Evolutionary conservation across 1,140 invertebrate genomes (phyloP), one percentile per base, ranked within the genome.

Genomic region (Ladona fulva): DNA sequence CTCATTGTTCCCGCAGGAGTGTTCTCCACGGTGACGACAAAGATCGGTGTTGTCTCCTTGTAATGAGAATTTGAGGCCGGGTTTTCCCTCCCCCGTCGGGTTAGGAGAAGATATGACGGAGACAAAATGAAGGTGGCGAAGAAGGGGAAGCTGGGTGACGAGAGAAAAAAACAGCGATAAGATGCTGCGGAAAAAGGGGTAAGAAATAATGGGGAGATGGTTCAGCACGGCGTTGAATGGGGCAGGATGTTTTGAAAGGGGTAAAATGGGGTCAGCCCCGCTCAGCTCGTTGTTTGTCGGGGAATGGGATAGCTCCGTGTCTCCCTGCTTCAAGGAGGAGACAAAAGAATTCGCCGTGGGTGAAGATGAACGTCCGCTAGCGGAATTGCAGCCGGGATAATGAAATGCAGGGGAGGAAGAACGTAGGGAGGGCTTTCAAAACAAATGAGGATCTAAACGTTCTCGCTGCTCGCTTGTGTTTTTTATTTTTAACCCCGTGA

Each of bases 21-120:
- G 52, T 66, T 66, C 52, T 66, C 52, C 52, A 12, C 3, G 52
- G 1, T 12, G 1, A 66, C 52, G 52, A 66, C 52, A 66, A 66
- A 66, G 52, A 66, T 66, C 52, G 14, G 52, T 66, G 52, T 66
- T 66, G 52, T 66, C 52, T 66, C 52, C 52, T 66, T 66, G 52
- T 66, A 66, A 66, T 66, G 52, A 66, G 52, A 66, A 66, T 66
- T 66, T 12, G 52, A 66, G 3, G 52, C 14, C 52, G 52, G 44
- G 10, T 52, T n/a, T n/a, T n/a, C n/a, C n/a, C n/a, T n/a, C n/a
- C n/a, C n/a, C n/a, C n/a, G 44, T 11, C 10, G 44, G 44, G 10
- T 52, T 19, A 52, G 44, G 44, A 66, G 52, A 37, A 66, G 52
- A 66, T 37, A 37, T 8, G 52, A 22, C 52, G 44, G 44, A 19